A percentile compares a stretch with the other conserved stretches of the same genome.
These are phyloP conservation scores for Drosophila tani DNA, from an alignment of 1,140 invertebrate genomes.

Conservation along the genomic window DNA sequence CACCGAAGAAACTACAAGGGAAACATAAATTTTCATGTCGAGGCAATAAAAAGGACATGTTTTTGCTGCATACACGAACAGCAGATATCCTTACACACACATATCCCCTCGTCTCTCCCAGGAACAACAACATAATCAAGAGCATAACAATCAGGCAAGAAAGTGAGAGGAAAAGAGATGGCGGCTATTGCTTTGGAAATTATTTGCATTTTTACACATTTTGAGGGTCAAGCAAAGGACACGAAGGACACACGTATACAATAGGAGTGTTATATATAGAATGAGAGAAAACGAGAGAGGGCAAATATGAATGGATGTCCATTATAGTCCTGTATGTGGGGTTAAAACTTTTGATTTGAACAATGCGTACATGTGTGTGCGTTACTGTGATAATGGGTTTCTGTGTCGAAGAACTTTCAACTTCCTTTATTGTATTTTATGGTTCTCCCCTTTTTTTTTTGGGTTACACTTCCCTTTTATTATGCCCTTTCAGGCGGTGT, in stretches of 20 bases:
- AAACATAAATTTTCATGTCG: conserved; percentile 82
- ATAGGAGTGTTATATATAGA: conserved; percentile 25
- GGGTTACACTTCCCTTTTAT: conserved; percentile 43
- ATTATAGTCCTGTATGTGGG: conserved; percentile 62
- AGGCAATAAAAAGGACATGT: conserved; percentile 82
- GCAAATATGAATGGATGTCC: conserved; percentile 76
- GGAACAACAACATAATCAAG: conserved; percentile 73
- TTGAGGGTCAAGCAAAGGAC: conserved; percentile 79
- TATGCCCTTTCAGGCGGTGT: conserved; percentile 25
- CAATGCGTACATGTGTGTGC: conserved; percentile 56
- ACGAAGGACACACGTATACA: conserved; percentile 30
- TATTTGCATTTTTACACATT: conserved; percentile 83
- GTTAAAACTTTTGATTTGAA: conserved; percentile 79
- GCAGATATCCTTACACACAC: conserved; percentile 34
- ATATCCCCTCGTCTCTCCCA: conserved; percentile 5
- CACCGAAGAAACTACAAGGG: conserved; percentile 44
- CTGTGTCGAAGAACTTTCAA: conserved; percentile 81
- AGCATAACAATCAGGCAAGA: conserved; percentile 76
- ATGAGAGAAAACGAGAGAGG: background rate
- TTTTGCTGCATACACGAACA: conserved; percentile 59
- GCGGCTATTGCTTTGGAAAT: conserved; percentile 55
- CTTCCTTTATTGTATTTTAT: conserved; percentile 83
- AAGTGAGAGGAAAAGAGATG: conserved; percentile 21
- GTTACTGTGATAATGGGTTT: conserved; percentile 82
- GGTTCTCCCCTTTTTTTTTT: conserved; percentile 39